Evolutionary conservation across 2,113 vertebrate genomes (phyloP).

Genomic region (Anhinga anhinga): DNA sequence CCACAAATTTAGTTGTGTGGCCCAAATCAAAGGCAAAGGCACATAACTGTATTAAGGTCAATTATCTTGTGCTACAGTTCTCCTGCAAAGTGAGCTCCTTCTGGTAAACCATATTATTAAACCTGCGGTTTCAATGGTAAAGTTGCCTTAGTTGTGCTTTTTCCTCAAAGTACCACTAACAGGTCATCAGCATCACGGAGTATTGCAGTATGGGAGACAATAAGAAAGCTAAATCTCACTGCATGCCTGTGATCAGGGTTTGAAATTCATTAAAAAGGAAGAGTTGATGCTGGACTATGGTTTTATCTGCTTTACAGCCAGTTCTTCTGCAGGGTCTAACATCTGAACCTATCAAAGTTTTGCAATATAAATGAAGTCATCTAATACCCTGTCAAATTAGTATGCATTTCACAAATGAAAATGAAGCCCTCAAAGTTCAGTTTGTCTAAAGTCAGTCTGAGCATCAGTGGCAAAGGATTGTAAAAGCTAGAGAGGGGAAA

Average conservation of each 20-base stretch:
- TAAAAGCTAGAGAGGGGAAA: background rate
- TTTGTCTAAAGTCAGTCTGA: background rate
- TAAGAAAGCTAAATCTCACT: background rate
- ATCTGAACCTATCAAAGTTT: background rate
- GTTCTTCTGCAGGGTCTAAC: background rate
- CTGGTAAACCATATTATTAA: conserved; percentile 5
- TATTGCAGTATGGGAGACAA: background rate
- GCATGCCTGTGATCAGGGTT: background rate
- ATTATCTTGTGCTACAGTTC: background rate
- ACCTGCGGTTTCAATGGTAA: background rate
- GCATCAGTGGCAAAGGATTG: background rate
- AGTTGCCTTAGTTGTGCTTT: background rate
- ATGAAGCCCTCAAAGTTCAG: background rate
- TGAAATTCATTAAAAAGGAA: background rate
- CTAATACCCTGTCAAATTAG: background rate
- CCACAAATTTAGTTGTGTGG: conserved; percentile 16
- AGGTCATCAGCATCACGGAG: background rate
- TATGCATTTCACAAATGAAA: background rate
- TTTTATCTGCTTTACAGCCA: background rate
- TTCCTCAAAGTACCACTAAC: background rate
- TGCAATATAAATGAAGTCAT: conserved; percentile 24
- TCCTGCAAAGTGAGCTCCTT: conserved; percentile 23
- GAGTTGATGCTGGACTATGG: background rate
- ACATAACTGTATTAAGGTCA: conserved; percentile 4
- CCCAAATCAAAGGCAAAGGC: conserved; percentile 31